phyloP scores from a whole-genome alignment of 2,888 invertebrate genomes.

The Dryomyza anilis region DNA sequence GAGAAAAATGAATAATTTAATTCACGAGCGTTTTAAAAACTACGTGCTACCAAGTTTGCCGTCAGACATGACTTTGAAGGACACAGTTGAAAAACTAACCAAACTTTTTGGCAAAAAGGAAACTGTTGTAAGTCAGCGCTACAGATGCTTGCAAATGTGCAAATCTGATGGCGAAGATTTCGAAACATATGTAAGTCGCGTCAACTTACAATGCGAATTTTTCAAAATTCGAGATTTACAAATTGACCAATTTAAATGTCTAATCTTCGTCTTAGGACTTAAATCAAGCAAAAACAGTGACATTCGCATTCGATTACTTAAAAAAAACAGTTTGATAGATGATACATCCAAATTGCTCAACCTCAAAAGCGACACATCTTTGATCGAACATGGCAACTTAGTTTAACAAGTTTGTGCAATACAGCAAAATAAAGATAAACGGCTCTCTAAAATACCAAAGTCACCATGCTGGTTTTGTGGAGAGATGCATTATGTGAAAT shows the following conservation, averaged over 20 bases:
- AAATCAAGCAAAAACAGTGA: not conserved
- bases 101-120: not conserved
- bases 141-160: not conserved
- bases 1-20: not conserved
- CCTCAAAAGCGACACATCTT: not conserved
- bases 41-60: not conserved
- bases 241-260: not conserved
- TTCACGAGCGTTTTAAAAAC: not conserved
- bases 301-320: not conserved
- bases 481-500: slow-evolving; percentile 27
- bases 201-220: not conserved
- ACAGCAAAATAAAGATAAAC: too few relatives aligned
- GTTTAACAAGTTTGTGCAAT: not conserved
- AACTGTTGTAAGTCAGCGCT: not conserved
- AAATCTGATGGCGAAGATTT: not conserved
- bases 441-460: too few relatives aligned
- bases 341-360: not conserved
- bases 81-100: not conserved
- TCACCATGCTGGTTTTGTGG: slow-evolving; percentile 27
- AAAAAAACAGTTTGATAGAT: not conserved
- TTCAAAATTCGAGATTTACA: not conserved
- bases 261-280: too few relatives aligned
- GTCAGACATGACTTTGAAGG: not conserved
- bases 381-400: not conserved
- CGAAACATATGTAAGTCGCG: too few relatives aligned